Conservation (phyloP, 2,797 vertebrate species). For the Darevskia nairensis region DNA sequence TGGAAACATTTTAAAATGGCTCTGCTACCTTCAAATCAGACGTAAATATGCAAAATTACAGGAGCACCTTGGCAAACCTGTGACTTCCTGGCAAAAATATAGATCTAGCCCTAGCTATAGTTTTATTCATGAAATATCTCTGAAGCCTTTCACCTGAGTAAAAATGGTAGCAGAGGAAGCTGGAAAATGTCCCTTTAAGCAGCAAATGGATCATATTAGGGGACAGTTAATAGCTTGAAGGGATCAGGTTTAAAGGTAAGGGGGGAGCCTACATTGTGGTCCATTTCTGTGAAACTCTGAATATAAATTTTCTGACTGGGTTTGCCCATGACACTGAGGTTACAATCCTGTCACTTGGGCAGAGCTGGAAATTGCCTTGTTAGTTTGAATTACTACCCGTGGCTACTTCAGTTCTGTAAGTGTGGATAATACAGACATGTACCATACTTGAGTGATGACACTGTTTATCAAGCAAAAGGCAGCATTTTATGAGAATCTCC, state of each 20-base stretch:
- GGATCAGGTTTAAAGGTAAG: neutral
- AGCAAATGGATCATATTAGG: neutral
- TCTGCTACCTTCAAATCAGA: neutral
- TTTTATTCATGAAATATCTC: neutral
- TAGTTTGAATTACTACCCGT: constrained; percentile 40
- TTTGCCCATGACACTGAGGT: constrained; percentile 25
- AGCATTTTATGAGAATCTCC: neutral
- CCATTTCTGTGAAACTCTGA: constrained; percentile 5
- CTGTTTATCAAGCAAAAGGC: constrained; percentile 13
- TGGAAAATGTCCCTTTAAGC: constrained; percentile 8
- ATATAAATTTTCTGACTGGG: constrained; percentile 14
- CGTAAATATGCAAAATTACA: neutral
- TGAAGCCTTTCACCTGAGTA: neutral
- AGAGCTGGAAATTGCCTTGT: constrained; percentile 37
- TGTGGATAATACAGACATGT: constrained; percentile 31
- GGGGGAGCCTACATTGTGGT: neutral
- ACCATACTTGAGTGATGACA: constrained; percentile 29
- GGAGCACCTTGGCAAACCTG: neutral
- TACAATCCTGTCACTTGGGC: constrained; percentile 14
- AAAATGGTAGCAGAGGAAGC: neutral
- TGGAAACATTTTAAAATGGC: neutral
- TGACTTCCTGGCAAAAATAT: neutral
- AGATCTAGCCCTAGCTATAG: neutral
- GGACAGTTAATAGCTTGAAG: constrained; percentile 7
- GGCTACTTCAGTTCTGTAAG: constrained; percentile 34